phyloP scores from a whole-genome alignment of 2,797 vertebrate species.

The Knipowitschia caucasica region DNA sequence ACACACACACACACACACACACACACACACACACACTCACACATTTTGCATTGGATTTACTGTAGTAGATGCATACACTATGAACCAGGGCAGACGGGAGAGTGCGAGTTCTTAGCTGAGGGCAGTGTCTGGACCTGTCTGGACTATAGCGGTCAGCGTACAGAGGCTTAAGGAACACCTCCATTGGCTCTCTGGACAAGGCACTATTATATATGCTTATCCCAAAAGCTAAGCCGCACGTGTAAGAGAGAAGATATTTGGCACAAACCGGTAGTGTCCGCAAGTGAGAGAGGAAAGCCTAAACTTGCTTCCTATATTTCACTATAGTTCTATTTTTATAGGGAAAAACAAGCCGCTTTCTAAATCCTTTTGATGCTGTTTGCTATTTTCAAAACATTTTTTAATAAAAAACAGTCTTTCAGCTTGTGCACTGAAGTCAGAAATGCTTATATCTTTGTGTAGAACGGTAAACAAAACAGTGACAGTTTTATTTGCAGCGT shows the following conservation, averaged over 20 bases:
- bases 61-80: constrained; percentile 23
- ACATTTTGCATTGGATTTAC: constrained; percentile 19
- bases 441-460: constrained; percentile 1
- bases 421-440: constrained; percentile 3
- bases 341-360: constrained; percentile 8
- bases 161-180: constrained; percentile 38
- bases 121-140: constrained; percentile 18
- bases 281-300: constrained; percentile 26
- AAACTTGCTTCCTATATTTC: constrained; percentile 38
- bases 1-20: constrained; percentile 5
- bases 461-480: constrained; percentile 12
- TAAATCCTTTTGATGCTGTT: constrained; percentile 6
- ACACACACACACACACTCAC: neutral
- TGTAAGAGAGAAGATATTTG: constrained; percentile 54
- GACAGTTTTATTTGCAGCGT: constrained; percentile 10
- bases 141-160: constrained; percentile 10
- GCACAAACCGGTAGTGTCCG: constrained; percentile 33
- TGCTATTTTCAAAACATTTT: constrained; percentile 6
- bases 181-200: constrained; percentile 26
- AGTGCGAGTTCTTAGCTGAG: constrained; percentile 13
- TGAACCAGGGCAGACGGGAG: constrained; percentile 16
- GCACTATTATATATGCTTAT: constrained; percentile 37
- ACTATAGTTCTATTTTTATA: constrained; percentile 43
- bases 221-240: constrained; percentile 37
- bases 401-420: constrained; percentile 5